Conservation (phyloP, 2,113 vertebrate genomes). For the Butastur rufipennis region DNA sequence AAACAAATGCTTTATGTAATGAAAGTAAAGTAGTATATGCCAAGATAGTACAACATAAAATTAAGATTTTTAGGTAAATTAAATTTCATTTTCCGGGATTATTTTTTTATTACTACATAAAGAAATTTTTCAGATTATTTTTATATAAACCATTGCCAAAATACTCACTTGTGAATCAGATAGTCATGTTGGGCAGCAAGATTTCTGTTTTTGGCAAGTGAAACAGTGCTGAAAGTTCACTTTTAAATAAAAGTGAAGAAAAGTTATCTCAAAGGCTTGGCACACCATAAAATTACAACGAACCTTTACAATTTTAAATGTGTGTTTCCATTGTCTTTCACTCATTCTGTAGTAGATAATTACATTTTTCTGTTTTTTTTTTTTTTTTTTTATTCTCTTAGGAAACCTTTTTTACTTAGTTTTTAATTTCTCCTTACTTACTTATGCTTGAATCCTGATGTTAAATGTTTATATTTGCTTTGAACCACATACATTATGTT, state of each 20-base stretch:
- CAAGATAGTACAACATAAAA: not conserved
- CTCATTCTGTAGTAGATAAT: not conserved
- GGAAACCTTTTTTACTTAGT: not conserved
- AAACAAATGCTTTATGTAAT: not conserved
- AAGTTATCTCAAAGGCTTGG: conserved; percentile 21
- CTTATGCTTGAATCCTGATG: conserved; percentile 31
- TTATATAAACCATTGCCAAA: not conserved
- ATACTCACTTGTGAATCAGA: not conserved
- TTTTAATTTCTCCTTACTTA: conserved; percentile 30
- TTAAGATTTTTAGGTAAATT: not conserved
- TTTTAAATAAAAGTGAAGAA: conserved; percentile 32
- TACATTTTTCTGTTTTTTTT: not conserved
- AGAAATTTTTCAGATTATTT: not conserved
- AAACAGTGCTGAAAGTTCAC: conserved; percentile 70
- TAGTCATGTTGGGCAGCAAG: not conserved
- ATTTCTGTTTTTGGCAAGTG: conserved; percentile 63
- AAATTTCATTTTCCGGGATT: not conserved
- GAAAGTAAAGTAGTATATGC: not conserved
- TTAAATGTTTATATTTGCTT: conserved; percentile 43
- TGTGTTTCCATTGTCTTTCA: conserved; percentile 53
- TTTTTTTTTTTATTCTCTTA: not conserved
- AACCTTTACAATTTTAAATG: conserved; percentile 6
- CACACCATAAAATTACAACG: conserved; percentile 19
- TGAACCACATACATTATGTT: not conserved
- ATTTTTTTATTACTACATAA: not conserved